Evolutionary conservation across 2,888 invertebrate species (phyloP).

Genomic region (Spialia ferax): DNA sequence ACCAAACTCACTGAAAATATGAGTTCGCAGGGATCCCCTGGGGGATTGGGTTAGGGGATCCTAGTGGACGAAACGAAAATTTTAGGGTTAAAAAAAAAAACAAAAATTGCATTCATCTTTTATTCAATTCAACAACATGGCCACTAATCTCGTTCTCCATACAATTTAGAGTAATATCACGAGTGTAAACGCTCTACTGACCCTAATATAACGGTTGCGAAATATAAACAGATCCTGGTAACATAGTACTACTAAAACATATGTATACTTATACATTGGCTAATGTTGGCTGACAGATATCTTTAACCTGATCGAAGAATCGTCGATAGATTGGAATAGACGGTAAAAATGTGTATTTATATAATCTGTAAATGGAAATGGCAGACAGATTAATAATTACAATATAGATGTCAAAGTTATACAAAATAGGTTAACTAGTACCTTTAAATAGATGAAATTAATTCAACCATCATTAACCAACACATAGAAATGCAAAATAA

Average conservation of each 20-base stretch:
- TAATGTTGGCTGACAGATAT: neutral
- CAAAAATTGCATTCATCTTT: conserved; percentile 16
- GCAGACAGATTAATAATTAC: no score
- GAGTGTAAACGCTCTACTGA: neutral
- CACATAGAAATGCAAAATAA: conserved; percentile 9
- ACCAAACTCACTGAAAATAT: no score
- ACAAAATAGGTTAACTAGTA: no score
- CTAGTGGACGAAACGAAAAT: no score
- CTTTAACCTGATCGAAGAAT: no score
- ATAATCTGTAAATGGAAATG: no score
- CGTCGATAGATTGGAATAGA: no score
- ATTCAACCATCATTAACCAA: conserved; percentile 3
- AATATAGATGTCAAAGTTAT: no score
- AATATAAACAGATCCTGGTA: neutral
- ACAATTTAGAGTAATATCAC: neutral
- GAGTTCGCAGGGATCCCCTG: no score
- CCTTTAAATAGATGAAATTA: no score
- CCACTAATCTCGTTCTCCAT: conserved; percentile 10
- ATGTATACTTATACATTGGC: neutral
- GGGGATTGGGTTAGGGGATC: no score
- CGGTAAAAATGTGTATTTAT: no score
- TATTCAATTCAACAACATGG: conserved; percentile 17
- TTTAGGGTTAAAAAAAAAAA: neutral
- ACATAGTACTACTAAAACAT: neutral
- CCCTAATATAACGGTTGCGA: neutral